Percentiles rank a stretch among this genome's conserved stretches.
Evolutionary conservation across 2,113 vertebrate species (phyloP).

Genomic region (Salminus brasiliensis): DNA sequence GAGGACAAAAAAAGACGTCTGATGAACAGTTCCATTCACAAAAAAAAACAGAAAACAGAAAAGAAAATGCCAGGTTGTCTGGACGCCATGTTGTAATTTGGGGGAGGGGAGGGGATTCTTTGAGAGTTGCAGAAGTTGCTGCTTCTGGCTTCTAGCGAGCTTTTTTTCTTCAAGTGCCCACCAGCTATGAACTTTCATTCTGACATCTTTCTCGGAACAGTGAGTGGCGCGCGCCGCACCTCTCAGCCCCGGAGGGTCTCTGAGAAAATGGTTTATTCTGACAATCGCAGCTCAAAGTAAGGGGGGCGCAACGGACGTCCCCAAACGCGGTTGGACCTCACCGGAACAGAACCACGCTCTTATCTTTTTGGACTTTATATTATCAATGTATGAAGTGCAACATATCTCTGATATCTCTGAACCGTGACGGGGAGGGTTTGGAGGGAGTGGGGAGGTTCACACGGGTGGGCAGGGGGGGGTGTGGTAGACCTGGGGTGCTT

Average conservation of each 20-base stretch:
- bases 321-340: slow-evolving; percentile 58
- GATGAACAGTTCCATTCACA: slow-evolving; percentile 3
- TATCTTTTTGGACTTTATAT: slow-evolving; percentile 70
- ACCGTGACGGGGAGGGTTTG: slow-evolving; percentile 40
- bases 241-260: slow-evolving; percentile 63
- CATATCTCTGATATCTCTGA: slow-evolving; percentile 63
- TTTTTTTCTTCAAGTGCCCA: slow-evolving; percentile 96
- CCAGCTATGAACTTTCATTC: slow-evolving; percentile 83
- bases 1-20: slow-evolving; percentile 10
- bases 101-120: slow-evolving; percentile 59
- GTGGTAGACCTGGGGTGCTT: slow-evolving; percentile 47
- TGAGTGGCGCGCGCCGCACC: slow-evolving; percentile 2
- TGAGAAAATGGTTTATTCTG: slow-evolving; percentile 75
- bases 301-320: slow-evolving; percentile 46
- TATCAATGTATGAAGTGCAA: slow-evolving; percentile 67
- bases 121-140: slow-evolving; percentile 75
- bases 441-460: slow-evolving; percentile 51
- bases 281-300: slow-evolving; percentile 82
- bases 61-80: slow-evolving; percentile 29
- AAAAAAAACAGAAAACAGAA: slow-evolving; percentile 21
- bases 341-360: slow-evolving; percentile 59
- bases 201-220: slow-evolving; percentile 54
- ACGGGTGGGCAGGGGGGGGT: slow-evolving; percentile 34
- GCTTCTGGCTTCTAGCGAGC: slow-evolving; percentile 90
- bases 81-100: slow-evolving; percentile 60